Evolutionary conservation across 2,797 vertebrate genomes (phyloP), one percentile per base, ranked within the genome.

Genomic region (Labeo calbasu): DNA sequence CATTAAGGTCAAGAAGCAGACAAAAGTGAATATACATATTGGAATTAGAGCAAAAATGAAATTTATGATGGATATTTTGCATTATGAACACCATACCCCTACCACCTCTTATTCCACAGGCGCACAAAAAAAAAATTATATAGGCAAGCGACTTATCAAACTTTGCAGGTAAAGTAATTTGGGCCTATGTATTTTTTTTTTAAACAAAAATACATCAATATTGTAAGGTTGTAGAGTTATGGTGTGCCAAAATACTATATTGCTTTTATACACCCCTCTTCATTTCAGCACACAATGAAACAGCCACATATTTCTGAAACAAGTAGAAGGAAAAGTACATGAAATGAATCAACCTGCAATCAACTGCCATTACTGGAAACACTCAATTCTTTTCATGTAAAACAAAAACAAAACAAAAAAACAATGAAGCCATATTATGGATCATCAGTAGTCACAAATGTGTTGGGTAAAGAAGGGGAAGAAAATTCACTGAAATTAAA

Each of bases 401-500:
- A 70, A 70, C 6, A 63, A 13, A n/a, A 14, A 32, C 32, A 36
- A 70, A 14, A 61, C 0, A 69, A 9, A 4, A 15, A 51, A 77
- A 21, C 6, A 71, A 51, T 51, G 2, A 77, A 43, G 32, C 48
- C 21, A 51, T 13, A 32, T 28, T n/a, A 79, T 23, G 10, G 28
- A 78, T 55, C 14, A 51, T 50, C 4, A 76, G 32, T 53, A 55
- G 48, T 86, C 81, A 83, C 88, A 61, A 72, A 86, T 86, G 80
- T 82, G 76, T 84, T 73, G 43, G 15, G 40, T 43, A 46, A 40
- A 85, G 86, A 91, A 10, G 2, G 77, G 65, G 84, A 50, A 66
- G 85, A 83, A 46, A 68, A 9, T n/a, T n/a, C 0, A 77, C 21
- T 28, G 40, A 59, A 43, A 69, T 48, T 46, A 46, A 46, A 23